These are phyloP conservation scores for Echinarachnius parma DNA, from an alignment of 53 echinoderm and acorn worm genomes.

Conservation along the genomic window DNA sequence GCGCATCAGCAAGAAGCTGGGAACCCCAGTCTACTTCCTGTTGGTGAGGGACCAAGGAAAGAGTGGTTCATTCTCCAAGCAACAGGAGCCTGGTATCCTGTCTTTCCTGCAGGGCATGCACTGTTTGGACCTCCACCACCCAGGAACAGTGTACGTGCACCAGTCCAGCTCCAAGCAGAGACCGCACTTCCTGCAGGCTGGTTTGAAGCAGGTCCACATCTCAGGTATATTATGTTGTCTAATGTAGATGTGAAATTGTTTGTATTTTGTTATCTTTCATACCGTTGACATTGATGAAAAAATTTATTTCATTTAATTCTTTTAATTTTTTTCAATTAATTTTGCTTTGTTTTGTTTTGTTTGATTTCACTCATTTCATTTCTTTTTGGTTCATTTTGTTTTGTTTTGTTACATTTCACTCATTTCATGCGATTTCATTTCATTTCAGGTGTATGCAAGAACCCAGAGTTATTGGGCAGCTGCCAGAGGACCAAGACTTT, in stretches of 20 bases:
- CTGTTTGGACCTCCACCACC: constrained; percentile 56
- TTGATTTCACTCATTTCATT: too few relatives aligned
- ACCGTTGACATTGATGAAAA: too few relatives aligned
- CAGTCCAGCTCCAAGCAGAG: constrained; percentile 3
- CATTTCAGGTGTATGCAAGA: constrained; percentile 18
- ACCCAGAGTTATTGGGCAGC: constrained; percentile 6
- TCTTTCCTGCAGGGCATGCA: constrained; percentile 61
- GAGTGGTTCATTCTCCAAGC: constrained; percentile 43
- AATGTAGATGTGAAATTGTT: too few relatives aligned
- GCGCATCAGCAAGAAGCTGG: not conserved
- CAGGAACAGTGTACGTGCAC: constrained; percentile 54
- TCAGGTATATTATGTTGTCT: too few relatives aligned
- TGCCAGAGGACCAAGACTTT: constrained; percentile 3
- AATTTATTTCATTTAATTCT: too few relatives aligned
- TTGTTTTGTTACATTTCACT: too few relatives aligned
- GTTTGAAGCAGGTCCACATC: constrained; percentile 25
- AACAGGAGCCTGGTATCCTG: constrained; percentile 55
- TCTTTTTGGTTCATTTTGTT: too few relatives aligned
- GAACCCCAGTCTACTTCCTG: constrained; percentile 39
- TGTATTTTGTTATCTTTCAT: too few relatives aligned
- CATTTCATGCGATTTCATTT: too few relatives aligned
- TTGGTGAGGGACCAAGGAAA: constrained; percentile 2
- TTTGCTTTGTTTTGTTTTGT: too few relatives aligned
- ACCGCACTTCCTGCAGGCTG: constrained; percentile 5
- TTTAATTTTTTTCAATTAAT: too few relatives aligned